Base-by-base conservation (phyloP, 2,888 invertebrate species). In the Ophioninae sp. region DNA sequence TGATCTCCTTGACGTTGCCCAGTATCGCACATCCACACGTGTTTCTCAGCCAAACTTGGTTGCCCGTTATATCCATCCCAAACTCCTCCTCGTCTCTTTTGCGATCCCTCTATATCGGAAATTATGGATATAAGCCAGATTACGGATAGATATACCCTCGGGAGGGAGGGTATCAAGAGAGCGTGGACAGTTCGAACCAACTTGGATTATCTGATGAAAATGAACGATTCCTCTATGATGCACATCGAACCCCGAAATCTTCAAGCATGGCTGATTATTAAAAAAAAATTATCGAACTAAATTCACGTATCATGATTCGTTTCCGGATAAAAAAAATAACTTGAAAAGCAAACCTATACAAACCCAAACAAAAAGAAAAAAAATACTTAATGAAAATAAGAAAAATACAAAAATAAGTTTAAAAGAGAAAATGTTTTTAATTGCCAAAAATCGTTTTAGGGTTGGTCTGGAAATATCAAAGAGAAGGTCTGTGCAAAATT, bases 1-100 rank as follows among this genome's bases (percentile, higher is more conserved):
- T 90, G 91, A 92, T 91, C 89, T 90, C 87, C 69, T 83, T 79
- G 82, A 73, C 65, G 59, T 64, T 72, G 63, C 61, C 2, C 13
- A 51, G 51, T 10, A 17, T 51, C 6, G 17, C 51, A 41, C 41
- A 72, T 76, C 85, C 30, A 64, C 23, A 20, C 67, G 67, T 59
- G 59, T 88, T 90, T 88, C 90, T 88, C 88, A 86, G 88, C 58
- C 8, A 77, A 69, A 76, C 30, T 44, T 77, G 41, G 59, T 30
- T n/a, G 2, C 41, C 65, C 72, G 68, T 79, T 79, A 79, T 79
- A 74, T 79, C 68, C 74, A 73, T 79, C 73, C 68, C n/a, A n/a
- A n/a, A n/a, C n/a, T n/a, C 74, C 63, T 65, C 51, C n/a, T 56
- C 72, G 20, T 58, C 37, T 51, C 71, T 81, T 76, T 64, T 51